Evolutionary conservation across 2,797 vertebrate genomes (phyloP), one percentile per base, ranked within the genome.

Genomic region (Graptemys geographica): DNA sequence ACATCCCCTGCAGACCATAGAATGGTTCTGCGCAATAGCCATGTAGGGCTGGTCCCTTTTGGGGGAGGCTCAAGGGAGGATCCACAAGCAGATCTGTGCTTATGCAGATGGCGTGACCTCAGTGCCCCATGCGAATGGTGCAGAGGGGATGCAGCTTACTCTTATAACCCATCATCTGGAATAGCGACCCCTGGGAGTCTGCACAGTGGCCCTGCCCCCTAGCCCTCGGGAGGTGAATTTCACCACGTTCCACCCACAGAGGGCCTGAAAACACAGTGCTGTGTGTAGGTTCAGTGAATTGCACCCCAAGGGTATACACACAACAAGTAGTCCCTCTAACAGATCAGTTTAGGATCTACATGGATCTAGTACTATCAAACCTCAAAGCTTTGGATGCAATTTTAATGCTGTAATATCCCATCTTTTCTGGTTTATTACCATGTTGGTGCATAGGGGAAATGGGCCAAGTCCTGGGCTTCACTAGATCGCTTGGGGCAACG

Each of bases 181-280:
- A 21, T 19, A 52, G 78, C 49, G 11, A 49, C 78, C 31, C 5
- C 27, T 79, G 49, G 16, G 18, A 9, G 16, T 28, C 78, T 52
- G 33, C 59, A 65, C 15, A 65, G 31, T 31, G 28, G 59, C 59
- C 15, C 13, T 33, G 47, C 8, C 5, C 25, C 47, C 15, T 18
- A n/a, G 28, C 8, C 15, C 53, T 1, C 6, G 21, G 28, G 21
- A 21, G 28, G 47, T 87, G 15, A 5, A 3, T 1, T 41, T 84
- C n/a, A 23, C 78, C 65, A 53, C 23, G 1, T 15, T 28, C 27
- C 0, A 0, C 0, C 41, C 25, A 27, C 72, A 27, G 19, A 74
- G 72, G 27, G 72, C 72, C 41, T 72, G n/a, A 23, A n/a, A 37
- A 72, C 65, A 21, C 65, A 72, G 19, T 44, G 44, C 15, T n/a